Evolutionary conservation across 2,888 invertebrate species (phyloP), one percentile per base, ranked within the genome.

Genomic region (Zelleria hepariella): DNA sequence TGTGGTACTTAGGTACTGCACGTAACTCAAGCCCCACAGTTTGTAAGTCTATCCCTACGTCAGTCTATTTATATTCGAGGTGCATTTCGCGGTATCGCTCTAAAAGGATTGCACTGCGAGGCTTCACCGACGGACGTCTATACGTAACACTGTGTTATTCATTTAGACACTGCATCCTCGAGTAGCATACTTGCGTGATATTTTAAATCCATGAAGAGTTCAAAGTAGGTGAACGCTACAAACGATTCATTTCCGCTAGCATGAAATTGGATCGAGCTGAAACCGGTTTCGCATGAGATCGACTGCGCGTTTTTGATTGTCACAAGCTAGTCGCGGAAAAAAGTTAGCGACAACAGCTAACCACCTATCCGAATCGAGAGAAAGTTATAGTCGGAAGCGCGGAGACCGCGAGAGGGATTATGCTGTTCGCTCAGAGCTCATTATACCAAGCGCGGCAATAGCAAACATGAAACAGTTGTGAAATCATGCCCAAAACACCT

Each of bases 341-440:
- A 42, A 42, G 0, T 42, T 15, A 15, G 15, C 59, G 60, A 55
- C 63, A 63, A 42, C 61, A 15, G 32, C 32, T 10, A 42, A 42
- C 32, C 15, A 42, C 32, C 15, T 42, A 61, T 59, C 61, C 60
- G 62, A 42, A 59, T 58, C 53, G 59, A 68, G 69, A 64, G 71
- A 71, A 71, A 71, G 71, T 68, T 60, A 58, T 59, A 52, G 59
- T 62, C 66, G 68, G 67, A 65, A 69, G 63, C 62, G 60, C 65
- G 66, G 67, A 67, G 68, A 66, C 32, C 32, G 32, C 32, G 32
- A 32, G 32, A 32, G 10, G 8, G 32, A 32, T 32, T 32, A 32
- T 32, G n/a, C n/a, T n/a, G 32, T 32, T 32, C 32, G 10, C 32
- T 32, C 32, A 32, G n/a, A n/a, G 10, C 32, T 32, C 32, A 32